Conservation (phyloP, 2,888 invertebrate species). For the Reticulitermes lucifugus region DNA sequence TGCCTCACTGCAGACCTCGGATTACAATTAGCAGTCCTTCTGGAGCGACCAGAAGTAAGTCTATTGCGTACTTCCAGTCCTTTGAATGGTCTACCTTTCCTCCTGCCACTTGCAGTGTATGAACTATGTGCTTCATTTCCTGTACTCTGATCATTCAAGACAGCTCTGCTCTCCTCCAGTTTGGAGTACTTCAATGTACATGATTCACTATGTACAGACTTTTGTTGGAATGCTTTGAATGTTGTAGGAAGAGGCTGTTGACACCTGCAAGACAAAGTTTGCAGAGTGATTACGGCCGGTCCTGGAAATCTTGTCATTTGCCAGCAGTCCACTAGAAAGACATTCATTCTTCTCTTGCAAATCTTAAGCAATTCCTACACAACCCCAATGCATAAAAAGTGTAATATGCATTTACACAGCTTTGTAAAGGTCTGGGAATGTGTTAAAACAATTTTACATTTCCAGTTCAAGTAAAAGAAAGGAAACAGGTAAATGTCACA, state of each 20-base stretch:
- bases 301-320: slow-evolving; percentile 31
- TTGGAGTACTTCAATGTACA: slow-evolving; percentile 19
- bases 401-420: neutral
- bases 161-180: slow-evolving; percentile 14
- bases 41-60: neutral
- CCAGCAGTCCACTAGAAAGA: slow-evolving; percentile 27
- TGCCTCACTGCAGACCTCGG: neutral
- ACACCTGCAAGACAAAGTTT: slow-evolving; percentile 49
- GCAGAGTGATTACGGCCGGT: slow-evolving; percentile 34
- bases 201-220: slow-evolving; percentile 8
- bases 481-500: neutral
- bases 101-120: neutral
- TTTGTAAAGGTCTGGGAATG: neutral
- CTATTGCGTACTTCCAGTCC: slow-evolving; percentile 9
- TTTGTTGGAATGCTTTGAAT: slow-evolving; percentile 42
- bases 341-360: slow-evolving; percentile 26
- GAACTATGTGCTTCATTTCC: slow-evolving; percentile 11
- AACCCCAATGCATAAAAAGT: neutral
- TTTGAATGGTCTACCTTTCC: slow-evolving; percentile 21
- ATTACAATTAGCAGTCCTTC: neutral
- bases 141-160: neutral
- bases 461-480: neutral
- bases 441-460: neutral
- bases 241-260: slow-evolving; percentile 26
- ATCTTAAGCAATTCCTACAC: neutral